Base-by-base conservation (phyloP, 1,140 invertebrate genomes). In the Bombus superbus region DNA sequence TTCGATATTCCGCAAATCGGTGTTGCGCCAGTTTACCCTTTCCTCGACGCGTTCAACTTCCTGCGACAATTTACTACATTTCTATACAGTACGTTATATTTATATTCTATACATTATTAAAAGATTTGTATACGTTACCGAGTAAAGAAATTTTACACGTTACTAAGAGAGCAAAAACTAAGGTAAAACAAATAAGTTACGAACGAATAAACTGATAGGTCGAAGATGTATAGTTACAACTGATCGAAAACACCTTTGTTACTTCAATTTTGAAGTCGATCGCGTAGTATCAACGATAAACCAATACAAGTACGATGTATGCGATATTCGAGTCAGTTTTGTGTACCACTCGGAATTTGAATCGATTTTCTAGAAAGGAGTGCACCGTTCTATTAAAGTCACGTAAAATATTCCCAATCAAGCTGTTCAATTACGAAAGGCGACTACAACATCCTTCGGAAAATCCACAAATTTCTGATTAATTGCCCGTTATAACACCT, bases 361-460 rank as follows among this genome's bases (percentile, higher is more conserved):
- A 25, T 42, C 0, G 13, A 13, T 64, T 13, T 38, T 18, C 8
- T 40, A 38, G 0, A 38, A 74, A 44, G 25, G 80, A 82, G 57
- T 82, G 80, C 57, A 82, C 22, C 40, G n/a, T 74, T 82, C 69
- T 18, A 64, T 35, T 1, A 25, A 59, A 68, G 35, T 10, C 11
- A 11, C 8, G 9, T 15, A 8, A 69, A 40, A 68, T 9, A 38
- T 68, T 35, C 10, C 25, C n/a, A n/a, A 11, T 25, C 0, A 32
- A 32, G 1, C 28, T 32, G 32, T 28, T 18, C 28, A 62, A 28
- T 38, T 9, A 3, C 15, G 15, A n/a, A 62, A n/a, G 0, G 6
- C 47, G 47, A 5, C 9, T 44, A 5, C 6, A 18, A 40, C 73
- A 71, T 71, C 68, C 68, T 71, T 71, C n/a, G 11, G 9, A n/a